These are phyloP conservation scores for Centrocercus urophasianus DNA, from an alignment of 2,113 vertebrate species.

Conservation along the genomic window DNA sequence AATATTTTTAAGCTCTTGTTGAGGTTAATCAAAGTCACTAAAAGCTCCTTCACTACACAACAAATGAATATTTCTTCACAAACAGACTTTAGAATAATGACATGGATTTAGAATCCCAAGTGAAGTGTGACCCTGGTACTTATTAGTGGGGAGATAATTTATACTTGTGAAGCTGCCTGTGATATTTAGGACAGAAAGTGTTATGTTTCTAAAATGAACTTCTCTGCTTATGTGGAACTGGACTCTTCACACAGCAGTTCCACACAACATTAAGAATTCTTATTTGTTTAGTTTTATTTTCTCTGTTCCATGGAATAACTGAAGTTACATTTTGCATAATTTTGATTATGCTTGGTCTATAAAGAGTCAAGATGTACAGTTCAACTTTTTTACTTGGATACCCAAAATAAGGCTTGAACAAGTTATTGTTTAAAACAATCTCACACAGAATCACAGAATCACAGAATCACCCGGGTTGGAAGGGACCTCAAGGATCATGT, in stretches of 20 bases:
- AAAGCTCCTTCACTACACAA: background rate
- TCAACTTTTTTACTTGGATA: background rate
- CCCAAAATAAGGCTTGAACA: background rate
- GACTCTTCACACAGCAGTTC: background rate
- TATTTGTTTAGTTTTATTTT: background rate
- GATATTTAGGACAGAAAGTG: constrained; percentile 16
- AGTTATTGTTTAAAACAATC: background rate
- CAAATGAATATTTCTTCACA: constrained; percentile 38
- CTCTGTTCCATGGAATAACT: background rate
- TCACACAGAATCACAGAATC: background rate
- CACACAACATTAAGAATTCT: background rate
- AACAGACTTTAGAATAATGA: constrained; percentile 42
- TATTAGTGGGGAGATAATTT: constrained; percentile 38
- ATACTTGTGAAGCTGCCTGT: constrained; percentile 20
- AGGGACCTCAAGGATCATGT: no score
- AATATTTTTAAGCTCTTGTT: constrained; percentile 36
- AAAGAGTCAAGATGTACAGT: background rate
- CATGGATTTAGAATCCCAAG: constrained; percentile 29
- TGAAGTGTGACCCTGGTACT: constrained; percentile 32
- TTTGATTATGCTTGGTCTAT: background rate
- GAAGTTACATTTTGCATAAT: background rate
- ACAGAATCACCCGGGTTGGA: no score
- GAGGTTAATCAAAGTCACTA: constrained; percentile 52
- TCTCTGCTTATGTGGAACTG: background rate
- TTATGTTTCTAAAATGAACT: constrained; percentile 28